Conservation (phyloP, 2,888 invertebrate species). For the Odontocerum albicorne region DNA sequence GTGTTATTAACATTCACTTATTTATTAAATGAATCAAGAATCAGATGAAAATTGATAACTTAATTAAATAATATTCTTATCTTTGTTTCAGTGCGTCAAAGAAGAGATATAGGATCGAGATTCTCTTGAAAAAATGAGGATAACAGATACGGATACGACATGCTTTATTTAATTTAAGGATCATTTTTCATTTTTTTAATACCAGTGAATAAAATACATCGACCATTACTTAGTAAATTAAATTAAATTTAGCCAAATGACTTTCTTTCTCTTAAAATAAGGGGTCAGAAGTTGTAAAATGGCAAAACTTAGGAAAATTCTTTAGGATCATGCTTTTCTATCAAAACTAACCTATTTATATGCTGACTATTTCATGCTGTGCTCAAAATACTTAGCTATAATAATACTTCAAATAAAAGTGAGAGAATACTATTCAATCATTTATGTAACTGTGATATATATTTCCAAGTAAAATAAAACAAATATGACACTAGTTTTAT, state of each 20-base stretch:
- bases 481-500: too few relatives aligned
- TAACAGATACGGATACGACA: constrained; percentile 10
- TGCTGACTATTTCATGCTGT: constrained; percentile 24
- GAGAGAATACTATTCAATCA: constrained; percentile 26
- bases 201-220: constrained; percentile 4
- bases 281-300: background rate
- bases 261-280: background rate
- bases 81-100: constrained; percentile 34
- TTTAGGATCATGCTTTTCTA: constrained; percentile 18
- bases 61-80: constrained; percentile 2
- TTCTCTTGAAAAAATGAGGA: constrained; percentile 23
- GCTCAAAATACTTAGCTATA: constrained; percentile 28
- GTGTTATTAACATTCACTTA: too few relatives aligned
- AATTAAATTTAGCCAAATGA: too few relatives aligned
- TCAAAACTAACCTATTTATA: constrained; percentile 36
- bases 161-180: constrained; percentile 29
- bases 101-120: constrained; percentile 32
- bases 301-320: background rate
- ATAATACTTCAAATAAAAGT: constrained; percentile 23
- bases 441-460: constrained; percentile 37
- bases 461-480: constrained; percentile 20
- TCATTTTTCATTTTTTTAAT: constrained; percentile 23
- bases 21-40: too few relatives aligned
- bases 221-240: background rate
- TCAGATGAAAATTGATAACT: background rate